A percentile compares a stretch with the other conserved stretches of the same genome.
phyloP scores from a whole-genome alignment of 92 coral and sea anemone genomes.

The Paragorgia papillata region DNA sequence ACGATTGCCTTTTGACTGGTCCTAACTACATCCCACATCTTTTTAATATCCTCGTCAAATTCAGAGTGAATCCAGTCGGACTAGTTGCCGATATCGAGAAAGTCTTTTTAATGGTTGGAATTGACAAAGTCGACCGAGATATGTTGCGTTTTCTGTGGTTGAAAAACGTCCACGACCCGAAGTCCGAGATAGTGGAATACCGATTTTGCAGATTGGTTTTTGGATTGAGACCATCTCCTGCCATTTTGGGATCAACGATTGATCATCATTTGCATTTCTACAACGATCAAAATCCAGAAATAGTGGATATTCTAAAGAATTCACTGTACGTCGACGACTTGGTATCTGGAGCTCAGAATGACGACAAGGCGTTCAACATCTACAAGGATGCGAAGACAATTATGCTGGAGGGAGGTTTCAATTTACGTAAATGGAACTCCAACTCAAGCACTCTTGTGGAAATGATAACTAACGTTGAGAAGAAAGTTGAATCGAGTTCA shows the following conservation, averaged over 20 bases:
- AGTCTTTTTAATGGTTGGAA: slow-evolving; percentile 49
- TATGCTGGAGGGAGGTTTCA: slow-evolving; percentile 37
- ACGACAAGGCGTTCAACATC: slow-evolving; percentile 27
- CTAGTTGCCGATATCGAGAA: slow-evolving; percentile 49
- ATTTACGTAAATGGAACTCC: slow-evolving; percentile 39
- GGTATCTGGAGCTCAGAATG: slow-evolving; percentile 23
- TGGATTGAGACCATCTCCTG: slow-evolving; percentile 41
- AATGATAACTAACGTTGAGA: not conserved
- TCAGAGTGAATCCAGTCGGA: slow-evolving; percentile 23
- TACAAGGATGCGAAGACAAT: slow-evolving; percentile 18
- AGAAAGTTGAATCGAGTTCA: not conserved
- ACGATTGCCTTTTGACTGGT: slow-evolving; percentile 35
- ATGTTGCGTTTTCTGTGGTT: slow-evolving; percentile 37
- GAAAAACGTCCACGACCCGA: slow-evolving; percentile 19
- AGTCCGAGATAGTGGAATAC: slow-evolving; percentile 43
- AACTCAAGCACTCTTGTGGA: slow-evolving; percentile 10
- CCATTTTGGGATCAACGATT: slow-evolving; percentile 48
- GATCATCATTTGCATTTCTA: slow-evolving; percentile 35
- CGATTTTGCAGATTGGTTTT: slow-evolving; percentile 40
- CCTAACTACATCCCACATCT: slow-evolving; percentile 50
- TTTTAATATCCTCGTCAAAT: slow-evolving; percentile 41
- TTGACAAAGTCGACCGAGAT: slow-evolving; percentile 24
- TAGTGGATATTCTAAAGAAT: slow-evolving; percentile 21
- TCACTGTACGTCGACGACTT: slow-evolving; percentile 42
- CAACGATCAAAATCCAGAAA: slow-evolving; percentile 29